A percentile compares a stretch with the other conserved stretches of the same genome.
Evolutionary conservation across 2,888 invertebrate species (phyloP).

Genomic region (Cecidostiba fungosa): DNA sequence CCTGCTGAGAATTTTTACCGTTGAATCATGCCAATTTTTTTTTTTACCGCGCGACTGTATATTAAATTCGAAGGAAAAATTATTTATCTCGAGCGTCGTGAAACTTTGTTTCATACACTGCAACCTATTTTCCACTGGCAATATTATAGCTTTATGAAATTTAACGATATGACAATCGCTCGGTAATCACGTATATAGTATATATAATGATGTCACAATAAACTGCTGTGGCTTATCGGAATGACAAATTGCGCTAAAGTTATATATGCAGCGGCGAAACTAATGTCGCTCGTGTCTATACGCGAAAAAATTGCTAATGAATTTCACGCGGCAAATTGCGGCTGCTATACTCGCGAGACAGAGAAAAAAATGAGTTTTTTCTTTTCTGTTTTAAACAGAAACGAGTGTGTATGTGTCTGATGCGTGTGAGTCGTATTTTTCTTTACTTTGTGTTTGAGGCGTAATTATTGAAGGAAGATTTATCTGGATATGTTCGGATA

Average conservation of each 20-base stretch:
- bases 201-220: slow-evolving; percentile 29
- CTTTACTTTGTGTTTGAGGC: not conserved
- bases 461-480: slow-evolving; percentile 27
- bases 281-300: not conserved
- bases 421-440: slow-evolving; percentile 20
- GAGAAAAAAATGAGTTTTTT: not conserved
- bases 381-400: not conserved
- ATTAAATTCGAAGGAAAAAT: not conserved
- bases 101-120: not conserved
- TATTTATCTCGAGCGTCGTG: not conserved
- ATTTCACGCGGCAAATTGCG: not conserved
- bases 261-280: not conserved
- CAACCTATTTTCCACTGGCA: not conserved
- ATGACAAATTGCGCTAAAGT: slow-evolving; percentile 22
- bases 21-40: not conserved
- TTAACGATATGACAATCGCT: slow-evolving; percentile 38
- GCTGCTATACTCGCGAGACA: not conserved
- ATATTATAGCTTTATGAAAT: slow-evolving; percentile 22
- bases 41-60: not conserved
- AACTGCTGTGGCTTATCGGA: slow-evolving; percentile 11
- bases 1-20: not conserved
- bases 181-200: not conserved
- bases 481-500: slow-evolving; percentile 20
- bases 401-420: not conserved
- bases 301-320: not conserved